Base-by-base conservation (phyloP, 2,888 invertebrate genomes). In the Amphimallon solstitiale region DNA sequence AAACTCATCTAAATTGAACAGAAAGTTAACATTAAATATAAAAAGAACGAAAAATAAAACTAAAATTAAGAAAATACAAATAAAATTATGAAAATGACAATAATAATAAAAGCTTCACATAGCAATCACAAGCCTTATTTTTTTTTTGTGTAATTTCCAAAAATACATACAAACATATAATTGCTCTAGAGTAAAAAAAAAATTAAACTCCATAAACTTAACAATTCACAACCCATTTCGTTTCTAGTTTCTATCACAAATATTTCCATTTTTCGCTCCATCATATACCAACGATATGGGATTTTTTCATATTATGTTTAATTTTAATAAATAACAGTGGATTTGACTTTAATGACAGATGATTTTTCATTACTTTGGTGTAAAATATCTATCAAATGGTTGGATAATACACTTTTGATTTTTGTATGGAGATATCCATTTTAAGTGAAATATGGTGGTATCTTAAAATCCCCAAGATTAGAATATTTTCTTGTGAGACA, bases 1-100 rank as follows among this genome's bases (percentile, higher is more conserved):
- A 19, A 48, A 48, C 4, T 21, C n/a, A 48, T 48, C 48, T 48
- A 48, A 48, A 48, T 23, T 48, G 6, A n/a, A n/a, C 19, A 21
- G 10, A 48, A 21, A 21, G 23, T 15, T 15, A 46, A 46, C 46
- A 15, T 46, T 17, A 48, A 6, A 46, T 7, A 19, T 21, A 43
- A 7, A 15, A 6, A 43, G 12, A 15, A 10, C 19, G 15, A n/a
- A 21, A 43, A 43, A 43, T 17, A 48, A 48, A 48, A 12, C 21
- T 19, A 48, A 29, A 29, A 29, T 29, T n/a, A 19, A 15, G 15
- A 43, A 43, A 15, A 43, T 10, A 7, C 40, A 40, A n/a, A 40
- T 40, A 40, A 40, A 40, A n/a, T 40, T 40, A 40, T 12, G 40
- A 40, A 12, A 40, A 40, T 9, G 9, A 35, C 9, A 43, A 43